These are phyloP conservation scores for Pycnomerus fuliginosus DNA, from an alignment of 2,888 invertebrate species.

Conservation along the genomic window DNA sequence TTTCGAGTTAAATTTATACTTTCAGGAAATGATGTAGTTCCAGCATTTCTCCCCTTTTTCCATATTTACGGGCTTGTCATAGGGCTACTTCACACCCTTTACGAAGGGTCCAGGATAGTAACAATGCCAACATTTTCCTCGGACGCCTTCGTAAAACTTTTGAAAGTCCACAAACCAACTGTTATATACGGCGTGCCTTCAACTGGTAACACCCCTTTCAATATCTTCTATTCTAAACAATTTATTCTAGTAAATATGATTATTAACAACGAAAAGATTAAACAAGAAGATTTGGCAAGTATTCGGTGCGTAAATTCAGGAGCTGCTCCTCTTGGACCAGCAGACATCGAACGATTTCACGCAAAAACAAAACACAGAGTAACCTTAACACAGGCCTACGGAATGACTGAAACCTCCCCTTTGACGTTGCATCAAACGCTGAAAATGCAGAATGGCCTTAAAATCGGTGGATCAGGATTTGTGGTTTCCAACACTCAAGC, in stretches of 20 bases:
- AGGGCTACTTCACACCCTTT: slow-evolving; percentile 47
- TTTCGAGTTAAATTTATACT: slow-evolving; percentile 1
- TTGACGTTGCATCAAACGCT: slow-evolving; percentile 6
- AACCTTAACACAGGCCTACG: slow-evolving; percentile 40
- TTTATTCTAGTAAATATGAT: slow-evolving; percentile 64
- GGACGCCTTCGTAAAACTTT: slow-evolving; percentile 10
- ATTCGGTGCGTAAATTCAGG: slow-evolving; percentile 61
- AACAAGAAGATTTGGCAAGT: slow-evolving; percentile 56
- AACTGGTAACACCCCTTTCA: slow-evolving; percentile 5
- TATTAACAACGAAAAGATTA: slow-evolving; percentile 62
- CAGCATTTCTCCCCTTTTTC: slow-evolving; percentile 54
- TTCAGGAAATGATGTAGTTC: slow-evolving; percentile 40
- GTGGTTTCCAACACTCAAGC: slow-evolving; percentile 61
- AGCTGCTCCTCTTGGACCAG: slow-evolving; percentile 66
- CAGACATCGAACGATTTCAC: slow-evolving; percentile 58
- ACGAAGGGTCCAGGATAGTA: slow-evolving; percentile 51
- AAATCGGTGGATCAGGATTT: slow-evolving; percentile 50
- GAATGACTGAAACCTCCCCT: slow-evolving; percentile 18
- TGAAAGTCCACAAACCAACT: slow-evolving; percentile 6
- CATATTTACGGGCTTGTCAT: slow-evolving; percentile 57
- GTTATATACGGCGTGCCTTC: slow-evolving; percentile 10
- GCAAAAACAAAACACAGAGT: slow-evolving; percentile 47
- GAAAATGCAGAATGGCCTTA: slow-evolving; percentile 52
- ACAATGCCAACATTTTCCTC: slow-evolving; percentile 47
- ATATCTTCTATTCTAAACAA: slow-evolving; percentile 2